Base-by-base conservation (phyloP, 2,888 invertebrate species). In the Drosophila greeni region DNA sequence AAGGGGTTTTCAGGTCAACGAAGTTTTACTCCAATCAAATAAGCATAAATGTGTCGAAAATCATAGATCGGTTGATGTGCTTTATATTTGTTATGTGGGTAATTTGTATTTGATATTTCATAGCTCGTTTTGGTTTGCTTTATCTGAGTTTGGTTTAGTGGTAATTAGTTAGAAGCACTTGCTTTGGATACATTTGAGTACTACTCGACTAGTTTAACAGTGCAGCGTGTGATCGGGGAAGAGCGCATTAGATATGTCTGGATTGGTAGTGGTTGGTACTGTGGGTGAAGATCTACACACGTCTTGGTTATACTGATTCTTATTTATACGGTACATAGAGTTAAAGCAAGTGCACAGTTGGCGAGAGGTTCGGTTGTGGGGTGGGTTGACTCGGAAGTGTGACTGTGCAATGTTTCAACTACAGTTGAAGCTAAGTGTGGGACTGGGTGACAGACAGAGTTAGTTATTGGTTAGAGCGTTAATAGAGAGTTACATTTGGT, bases 61-160 rank as follows among this genome's bases (percentile, higher is more conserved):
- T 72, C 6, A 72, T 70, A 69, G 70, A 69, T 70, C 61, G 67
- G 24, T 73, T 69, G 57, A 75, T 82, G 82, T 82, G 82, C 80
- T 80, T 82, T 80, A 69, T 76, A 73, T 82, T 72, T 77, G 70
- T 82, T 80, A 80, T 82, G 75, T 70, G 70, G 69, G 55, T 82
- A 75, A 56, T 74, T 82, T 77, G 75, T 80, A 76, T 69, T 80
- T 80, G 70, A 82, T 80, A 79, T 74, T 81, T 79, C 82, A 79
- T 79, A 79, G 79, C 79, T 79, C 79, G 66, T 70, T 78, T 76
- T 62, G 68, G 65, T 66, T 64, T 55, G 45, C 42, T 73, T 76
- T 70, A 55, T 58, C 62, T 72, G 66, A 65, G 55, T 68, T 68
- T 58, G 55, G 54, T 76, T 72, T 70, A 72, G 75, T 76, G 76